phyloP scores from a whole-genome alignment of 2,888 invertebrate species.

The Cistogaster globosa region DNA sequence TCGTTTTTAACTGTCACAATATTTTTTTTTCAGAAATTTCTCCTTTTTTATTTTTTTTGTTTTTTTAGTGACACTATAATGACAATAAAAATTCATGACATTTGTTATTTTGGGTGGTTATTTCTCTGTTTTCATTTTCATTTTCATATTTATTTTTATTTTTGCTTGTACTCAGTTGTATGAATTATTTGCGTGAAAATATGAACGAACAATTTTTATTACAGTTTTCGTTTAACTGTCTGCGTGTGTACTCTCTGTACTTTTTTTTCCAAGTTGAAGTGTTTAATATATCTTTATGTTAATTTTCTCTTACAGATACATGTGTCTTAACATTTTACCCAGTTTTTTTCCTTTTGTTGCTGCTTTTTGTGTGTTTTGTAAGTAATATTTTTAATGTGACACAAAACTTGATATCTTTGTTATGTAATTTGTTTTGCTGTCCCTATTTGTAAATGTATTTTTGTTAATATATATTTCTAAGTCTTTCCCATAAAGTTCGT shows the following conservation, averaged over 20 bases:
- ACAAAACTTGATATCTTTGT: slow-evolving; percentile 56
- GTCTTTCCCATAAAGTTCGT: slow-evolving; percentile 12
- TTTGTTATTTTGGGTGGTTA: slow-evolving; percentile 44
- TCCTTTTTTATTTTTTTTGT: neutral
- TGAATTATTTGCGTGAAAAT: slow-evolving; percentile 42
- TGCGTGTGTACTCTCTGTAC: neutral
- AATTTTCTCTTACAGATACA: slow-evolving; percentile 42
- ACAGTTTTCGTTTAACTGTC: slow-evolving; percentile 4
- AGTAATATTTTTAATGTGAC: slow-evolving; percentile 60
- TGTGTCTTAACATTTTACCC: neutral
- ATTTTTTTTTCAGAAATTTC: slow-evolving; percentile 17
- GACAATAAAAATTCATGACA: slow-evolving; percentile 67
- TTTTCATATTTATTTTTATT: neutral
- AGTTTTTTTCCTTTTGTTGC: neutral
- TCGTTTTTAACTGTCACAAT: slow-evolving; percentile 51
- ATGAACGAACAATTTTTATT: slow-evolving; percentile 45
- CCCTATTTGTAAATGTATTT: slow-evolving; percentile 22
- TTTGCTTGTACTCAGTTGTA: slow-evolving; percentile 7
- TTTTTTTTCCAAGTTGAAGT: slow-evolving; percentile 41
- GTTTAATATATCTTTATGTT: slow-evolving; percentile 61
- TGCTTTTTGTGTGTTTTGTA: neutral
- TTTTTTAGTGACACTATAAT: slow-evolving; percentile 32
- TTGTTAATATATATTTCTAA: neutral
- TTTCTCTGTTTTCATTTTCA: neutral
- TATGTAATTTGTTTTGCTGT: slow-evolving; percentile 51